Conservation (phyloP, 2,888 invertebrate species). For the Baccha elongata region DNA sequence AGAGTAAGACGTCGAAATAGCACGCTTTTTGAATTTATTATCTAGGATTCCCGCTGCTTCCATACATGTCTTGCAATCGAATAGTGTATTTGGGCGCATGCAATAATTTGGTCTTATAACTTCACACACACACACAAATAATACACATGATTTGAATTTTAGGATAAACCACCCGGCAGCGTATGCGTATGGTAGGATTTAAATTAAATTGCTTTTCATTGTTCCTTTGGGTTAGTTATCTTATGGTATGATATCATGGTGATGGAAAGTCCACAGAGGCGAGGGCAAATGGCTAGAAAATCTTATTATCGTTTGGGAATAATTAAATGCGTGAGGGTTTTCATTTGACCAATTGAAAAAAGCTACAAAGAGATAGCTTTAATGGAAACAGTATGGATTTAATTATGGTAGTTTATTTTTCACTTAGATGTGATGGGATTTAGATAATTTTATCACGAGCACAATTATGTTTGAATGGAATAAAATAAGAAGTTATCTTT, state of each 20-base stretch:
- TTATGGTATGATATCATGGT: conserved; percentile 15
- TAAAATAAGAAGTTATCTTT: too few relatives aligned
- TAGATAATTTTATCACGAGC: too few relatives aligned
- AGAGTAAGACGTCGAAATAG: too few relatives aligned
- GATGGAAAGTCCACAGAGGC: conserved; percentile 33
- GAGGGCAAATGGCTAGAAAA: conserved; percentile 56
- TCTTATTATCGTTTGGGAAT: conserved; percentile 50
- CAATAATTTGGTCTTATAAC: background rate
- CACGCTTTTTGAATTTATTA: background rate
- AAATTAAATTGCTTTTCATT: conserved; percentile 30
- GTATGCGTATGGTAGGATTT: background rate
- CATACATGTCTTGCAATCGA: background rate
- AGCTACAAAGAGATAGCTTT: background rate
- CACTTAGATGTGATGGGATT: too few relatives aligned
- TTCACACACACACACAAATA: background rate
- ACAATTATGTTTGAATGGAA: background rate
- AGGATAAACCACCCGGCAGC: background rate
- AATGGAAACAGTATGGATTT: background rate
- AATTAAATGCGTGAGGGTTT: conserved; percentile 29
- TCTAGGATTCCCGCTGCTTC: background rate
- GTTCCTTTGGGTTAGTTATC: background rate
- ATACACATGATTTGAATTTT: conserved; percentile 6
- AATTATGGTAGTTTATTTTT: too few relatives aligned
- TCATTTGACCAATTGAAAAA: conserved; percentile 23
- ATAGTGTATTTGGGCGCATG: background rate